phyloP scores from a whole-genome alignment of 2,113 vertebrate species.

The Jaculus jaculus region DNA sequence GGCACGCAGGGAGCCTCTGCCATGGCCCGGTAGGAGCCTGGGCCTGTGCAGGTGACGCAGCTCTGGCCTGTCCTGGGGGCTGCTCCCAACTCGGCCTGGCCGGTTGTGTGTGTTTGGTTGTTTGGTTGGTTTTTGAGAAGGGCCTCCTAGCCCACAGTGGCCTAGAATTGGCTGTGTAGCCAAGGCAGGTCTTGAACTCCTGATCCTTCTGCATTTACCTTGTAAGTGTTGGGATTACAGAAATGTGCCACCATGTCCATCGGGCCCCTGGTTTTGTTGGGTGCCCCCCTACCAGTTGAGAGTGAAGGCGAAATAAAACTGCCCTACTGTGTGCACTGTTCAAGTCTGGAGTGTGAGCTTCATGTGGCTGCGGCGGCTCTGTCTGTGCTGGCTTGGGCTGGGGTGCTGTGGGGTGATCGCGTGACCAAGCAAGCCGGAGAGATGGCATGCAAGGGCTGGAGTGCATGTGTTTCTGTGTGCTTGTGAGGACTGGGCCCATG shows the following conservation, averaged over 20 bases:
- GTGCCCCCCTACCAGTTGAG: background rate
- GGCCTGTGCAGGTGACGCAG: background rate
- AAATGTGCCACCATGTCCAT: background rate
- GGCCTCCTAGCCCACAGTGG: background rate
- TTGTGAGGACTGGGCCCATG: background rate
- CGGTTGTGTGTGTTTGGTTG: background rate
- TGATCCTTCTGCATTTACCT: background rate
- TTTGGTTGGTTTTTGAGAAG: background rate
- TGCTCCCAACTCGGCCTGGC: background rate
- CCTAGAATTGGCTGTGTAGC: background rate
- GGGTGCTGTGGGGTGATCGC: accelerated
- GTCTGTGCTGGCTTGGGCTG: background rate
- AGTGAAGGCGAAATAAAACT: constrained; percentile 66
- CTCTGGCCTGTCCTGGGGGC: background rate
- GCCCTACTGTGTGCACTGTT: background rate
- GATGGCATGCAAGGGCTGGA: background rate
- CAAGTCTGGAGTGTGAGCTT: background rate
- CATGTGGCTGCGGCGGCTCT: background rate
- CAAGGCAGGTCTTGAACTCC: background rate
- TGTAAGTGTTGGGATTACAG: background rate
- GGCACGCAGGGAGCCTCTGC: background rate
- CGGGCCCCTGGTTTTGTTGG: background rate
- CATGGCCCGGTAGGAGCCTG: background rate
- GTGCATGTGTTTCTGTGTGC: background rate
- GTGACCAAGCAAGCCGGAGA: background rate